Percentiles rank a stretch among this genome's conserved stretches.
Evolutionary conservation across 2,888 invertebrate species (phyloP).

Genomic region (Opisthograptis luteolata): DNA sequence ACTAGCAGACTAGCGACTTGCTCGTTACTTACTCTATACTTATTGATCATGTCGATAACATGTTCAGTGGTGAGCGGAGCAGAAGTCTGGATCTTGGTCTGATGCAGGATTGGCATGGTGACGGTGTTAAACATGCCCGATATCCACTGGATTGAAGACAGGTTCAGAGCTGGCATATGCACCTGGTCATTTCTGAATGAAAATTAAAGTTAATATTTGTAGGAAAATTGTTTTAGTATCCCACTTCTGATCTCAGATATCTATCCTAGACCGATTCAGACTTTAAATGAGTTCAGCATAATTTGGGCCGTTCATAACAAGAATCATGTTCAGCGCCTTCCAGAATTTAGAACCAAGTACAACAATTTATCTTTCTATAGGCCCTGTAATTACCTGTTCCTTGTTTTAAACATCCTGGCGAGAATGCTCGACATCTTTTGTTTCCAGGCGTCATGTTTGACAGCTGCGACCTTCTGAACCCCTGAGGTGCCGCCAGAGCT

Average conservation of each 20-base stretch:
- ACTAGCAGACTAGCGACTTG: too few relatives aligned
- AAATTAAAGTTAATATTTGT: conserved; percentile 2
- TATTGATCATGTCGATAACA: conserved; percentile 62
- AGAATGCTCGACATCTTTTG: conserved; percentile 35
- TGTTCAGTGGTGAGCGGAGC: conserved; percentile 50
- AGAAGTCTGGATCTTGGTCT: conserved; percentile 59
- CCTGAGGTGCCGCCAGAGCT: conserved; percentile 69
- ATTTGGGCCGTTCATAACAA: too few relatives aligned
- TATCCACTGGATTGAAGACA: conserved; percentile 66
- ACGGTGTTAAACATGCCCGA: conserved; percentile 50
- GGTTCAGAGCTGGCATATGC: conserved; percentile 39
- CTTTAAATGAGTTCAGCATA: too few relatives aligned
- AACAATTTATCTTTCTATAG: too few relatives aligned
- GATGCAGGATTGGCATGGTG: conserved; percentile 41
- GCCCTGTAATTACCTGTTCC: conserved; percentile 21
- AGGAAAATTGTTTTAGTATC: too few relatives aligned
- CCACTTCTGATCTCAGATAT: too few relatives aligned
- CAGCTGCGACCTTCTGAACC: conserved; percentile 58
- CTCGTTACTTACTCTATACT: conserved; percentile 64
- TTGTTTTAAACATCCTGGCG: conserved; percentile 7
- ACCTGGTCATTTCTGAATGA: conserved; percentile 12
- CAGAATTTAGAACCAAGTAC: too few relatives aligned
- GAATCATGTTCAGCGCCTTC: too few relatives aligned
- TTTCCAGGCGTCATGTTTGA: conserved; percentile 49
- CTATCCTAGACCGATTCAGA: too few relatives aligned